Evolutionary conservation across 2,888 invertebrate species (phyloP).

Genomic region (Orthosia cruda): DNA sequence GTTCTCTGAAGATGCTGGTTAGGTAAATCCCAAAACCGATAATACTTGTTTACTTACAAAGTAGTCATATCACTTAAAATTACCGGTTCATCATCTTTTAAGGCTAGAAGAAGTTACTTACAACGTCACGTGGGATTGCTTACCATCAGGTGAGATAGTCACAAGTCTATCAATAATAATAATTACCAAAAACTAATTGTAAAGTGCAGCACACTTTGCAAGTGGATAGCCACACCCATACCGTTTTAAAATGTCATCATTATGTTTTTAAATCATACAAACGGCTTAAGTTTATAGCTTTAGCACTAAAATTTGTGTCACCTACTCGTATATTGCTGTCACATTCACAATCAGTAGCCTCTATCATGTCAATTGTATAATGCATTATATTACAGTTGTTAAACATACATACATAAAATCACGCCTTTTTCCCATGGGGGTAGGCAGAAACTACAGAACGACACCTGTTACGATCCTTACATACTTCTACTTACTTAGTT

Average conservation of each 20-base stretch:
- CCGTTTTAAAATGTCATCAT: neutral
- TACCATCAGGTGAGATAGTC: neutral
- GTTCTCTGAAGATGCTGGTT: conserved; percentile 43
- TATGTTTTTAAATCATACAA: neutral
- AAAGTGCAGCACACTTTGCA: neutral
- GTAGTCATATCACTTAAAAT: neutral
- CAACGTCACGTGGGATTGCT: neutral
- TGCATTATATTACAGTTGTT: neutral
- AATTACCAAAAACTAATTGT: neutral
- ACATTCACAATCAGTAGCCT: neutral
- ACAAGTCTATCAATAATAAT: neutral
- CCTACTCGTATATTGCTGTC: no score
- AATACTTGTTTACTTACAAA: neutral
- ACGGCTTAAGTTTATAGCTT: neutral
- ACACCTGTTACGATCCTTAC: no score
- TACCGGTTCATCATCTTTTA: neutral
- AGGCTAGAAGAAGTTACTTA: neutral
- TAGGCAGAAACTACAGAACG: no score
- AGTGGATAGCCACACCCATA: no score
- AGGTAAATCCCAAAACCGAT: conserved; percentile 26
- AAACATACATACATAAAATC: no score
- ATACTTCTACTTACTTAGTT: no score
- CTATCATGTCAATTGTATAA: neutral
- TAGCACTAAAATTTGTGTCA: neutral
- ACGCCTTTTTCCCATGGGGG: no score